A percentile compares a stretch with the other conserved stretches of the same genome.
Evolutionary conservation across 2,797 vertebrate species (phyloP).

Genomic region (Danio albolineatus): DNA sequence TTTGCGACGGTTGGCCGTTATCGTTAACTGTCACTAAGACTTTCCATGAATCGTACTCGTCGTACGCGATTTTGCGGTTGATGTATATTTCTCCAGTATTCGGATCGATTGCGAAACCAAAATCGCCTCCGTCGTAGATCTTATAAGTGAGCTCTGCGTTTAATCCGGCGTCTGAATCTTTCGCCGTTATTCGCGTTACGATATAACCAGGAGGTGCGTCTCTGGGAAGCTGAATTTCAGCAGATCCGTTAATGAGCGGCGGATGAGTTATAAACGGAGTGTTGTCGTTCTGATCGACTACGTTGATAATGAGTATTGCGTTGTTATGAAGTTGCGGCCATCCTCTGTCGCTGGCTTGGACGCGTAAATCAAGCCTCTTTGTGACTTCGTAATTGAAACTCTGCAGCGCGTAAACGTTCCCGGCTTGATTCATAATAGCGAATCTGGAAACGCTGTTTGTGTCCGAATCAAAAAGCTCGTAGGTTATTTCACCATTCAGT

Average conservation of each 20-base stretch:
- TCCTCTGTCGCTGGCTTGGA: slow-evolving; percentile 91
- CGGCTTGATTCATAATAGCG: slow-evolving; percentile 90
- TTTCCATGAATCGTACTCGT: slow-evolving; percentile 83
- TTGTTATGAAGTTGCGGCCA: slow-evolving; percentile 90
- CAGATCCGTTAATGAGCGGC: slow-evolving; percentile 85
- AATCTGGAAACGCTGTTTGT: slow-evolving; percentile 88
- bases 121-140: slow-evolving; percentile 83
- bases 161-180: slow-evolving; percentile 88
- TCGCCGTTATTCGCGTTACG: slow-evolving; percentile 90
- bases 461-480: slow-evolving; percentile 84
- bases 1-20: slow-evolving; percentile 85
- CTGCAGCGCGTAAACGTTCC: slow-evolving; percentile 91
- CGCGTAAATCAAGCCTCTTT: slow-evolving; percentile 86
- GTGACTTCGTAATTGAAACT: slow-evolving; percentile 95
- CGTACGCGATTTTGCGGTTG: slow-evolving; percentile 85
- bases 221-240: slow-evolving; percentile 87
- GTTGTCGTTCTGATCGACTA: slow-evolving; percentile 96
- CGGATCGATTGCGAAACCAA: slow-evolving; percentile 87
- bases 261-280: slow-evolving; percentile 87
- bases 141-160: slow-evolving; percentile 89
- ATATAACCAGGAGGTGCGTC: slow-evolving; percentile 85
- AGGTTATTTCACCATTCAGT: slow-evolving; percentile 89
- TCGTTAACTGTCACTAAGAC: slow-evolving; percentile 86
- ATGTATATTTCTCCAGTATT: slow-evolving; percentile 88
- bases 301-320: slow-evolving; percentile 86